Evolutionary conservation across 2,888 invertebrate species (phyloP).

Genomic region (Serripes groenlandicus): DNA sequence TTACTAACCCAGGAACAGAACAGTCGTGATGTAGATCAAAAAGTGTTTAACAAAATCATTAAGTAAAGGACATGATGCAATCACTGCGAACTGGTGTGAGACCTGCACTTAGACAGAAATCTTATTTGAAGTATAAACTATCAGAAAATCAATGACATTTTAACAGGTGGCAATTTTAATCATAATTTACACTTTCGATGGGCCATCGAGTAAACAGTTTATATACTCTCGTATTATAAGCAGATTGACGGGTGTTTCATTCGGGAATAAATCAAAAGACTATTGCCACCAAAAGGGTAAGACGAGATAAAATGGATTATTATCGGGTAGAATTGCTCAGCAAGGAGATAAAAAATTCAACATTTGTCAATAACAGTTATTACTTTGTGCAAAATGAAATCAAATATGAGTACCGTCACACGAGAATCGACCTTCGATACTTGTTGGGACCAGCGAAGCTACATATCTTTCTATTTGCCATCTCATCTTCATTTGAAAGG

Average conservation of each 20-base stretch:
- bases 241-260: conserved; percentile 57
- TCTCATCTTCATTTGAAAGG: too few species aligned
- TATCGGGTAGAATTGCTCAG: conserved; percentile 7
- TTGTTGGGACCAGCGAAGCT: too few species aligned
- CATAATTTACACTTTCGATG: conserved; percentile 66
- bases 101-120: background rate
- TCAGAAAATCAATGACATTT: conserved; percentile 53
- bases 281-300: conserved; percentile 38
- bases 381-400: background rate
- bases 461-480: too few species aligned
- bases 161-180: conserved; percentile 66
- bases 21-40: too few species aligned
- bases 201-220: conserved; percentile 49
- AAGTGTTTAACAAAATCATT: too few species aligned
- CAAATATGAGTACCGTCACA: too few species aligned
- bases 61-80: too few species aligned
- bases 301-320: conserved; percentile 32
- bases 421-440: too few species aligned
- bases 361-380: conserved; percentile 9
- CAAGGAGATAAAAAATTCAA: conserved; percentile 2
- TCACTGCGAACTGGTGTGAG: conserved; percentile 20
- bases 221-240: conserved; percentile 64
- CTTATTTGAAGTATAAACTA: conserved; percentile 13
- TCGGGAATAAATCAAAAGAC: conserved; percentile 60
- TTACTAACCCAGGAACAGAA: too few species aligned